Conservation (phyloP, 30 jellyfish, hydroid and myxozoan species). For the Calvadosia cruxmelitensis region DNA sequence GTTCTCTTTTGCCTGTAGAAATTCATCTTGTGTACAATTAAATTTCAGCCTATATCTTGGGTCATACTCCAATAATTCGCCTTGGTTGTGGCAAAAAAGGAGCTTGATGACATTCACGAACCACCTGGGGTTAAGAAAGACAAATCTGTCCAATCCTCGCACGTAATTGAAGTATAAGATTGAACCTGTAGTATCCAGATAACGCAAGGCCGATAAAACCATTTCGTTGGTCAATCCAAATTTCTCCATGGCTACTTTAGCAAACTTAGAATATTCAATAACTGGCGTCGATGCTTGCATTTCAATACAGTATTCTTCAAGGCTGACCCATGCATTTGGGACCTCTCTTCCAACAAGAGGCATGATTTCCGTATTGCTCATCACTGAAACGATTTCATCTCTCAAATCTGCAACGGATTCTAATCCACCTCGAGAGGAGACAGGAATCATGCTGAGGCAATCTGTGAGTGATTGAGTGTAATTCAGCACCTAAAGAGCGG, state of each 20-base stretch:
- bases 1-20: constrained; percentile 28
- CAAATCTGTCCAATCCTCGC: constrained; percentile 16
- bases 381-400: constrained; percentile 51
- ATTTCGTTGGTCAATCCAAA: constrained; percentile 2
- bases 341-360: constrained; percentile 45
- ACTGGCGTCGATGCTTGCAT: constrained; percentile 19
- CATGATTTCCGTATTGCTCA: constrained; percentile 20
- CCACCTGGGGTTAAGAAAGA: constrained; percentile 54
- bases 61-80: constrained; percentile 9
- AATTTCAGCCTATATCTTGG: constrained; percentile 2
- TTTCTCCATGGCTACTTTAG: neutral
- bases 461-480: neutral
- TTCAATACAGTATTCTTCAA: constrained; percentile 33
- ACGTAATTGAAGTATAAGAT: constrained; percentile 18
- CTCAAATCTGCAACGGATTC: constrained; percentile 28
- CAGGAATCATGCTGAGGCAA: constrained; percentile 33
- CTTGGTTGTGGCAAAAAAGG: constrained; percentile 46
- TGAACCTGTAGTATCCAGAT: constrained; percentile 19
- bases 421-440: constrained; percentile 31
- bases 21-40: constrained; percentile 16
- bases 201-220: constrained; percentile 31
- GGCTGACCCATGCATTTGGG: constrained; percentile 46
- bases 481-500: neutral
- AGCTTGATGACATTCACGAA: constrained; percentile 25
- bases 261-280: constrained; percentile 18